phyloP scores from a whole-genome alignment of 2,797 vertebrate species.

The Myripristis murdjan region DNA sequence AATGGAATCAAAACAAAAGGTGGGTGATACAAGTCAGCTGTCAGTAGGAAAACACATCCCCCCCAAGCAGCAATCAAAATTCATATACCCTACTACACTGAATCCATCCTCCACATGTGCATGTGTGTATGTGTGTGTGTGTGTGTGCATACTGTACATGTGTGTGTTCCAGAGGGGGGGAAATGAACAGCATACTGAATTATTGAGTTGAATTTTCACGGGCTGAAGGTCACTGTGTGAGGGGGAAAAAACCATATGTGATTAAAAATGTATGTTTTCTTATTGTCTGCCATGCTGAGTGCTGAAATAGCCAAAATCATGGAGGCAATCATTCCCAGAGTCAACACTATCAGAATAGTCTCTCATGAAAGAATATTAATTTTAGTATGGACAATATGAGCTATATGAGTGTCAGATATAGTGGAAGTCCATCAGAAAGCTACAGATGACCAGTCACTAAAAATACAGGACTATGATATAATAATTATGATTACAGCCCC shows the following conservation, averaged over 20 bases:
- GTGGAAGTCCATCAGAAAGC: slow-evolving; percentile 21
- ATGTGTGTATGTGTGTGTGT: slow-evolving; percentile 30
- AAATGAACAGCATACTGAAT: slow-evolving; percentile 81
- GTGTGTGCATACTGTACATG: slow-evolving; percentile 32
- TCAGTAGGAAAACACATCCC: slow-evolving; percentile 64
- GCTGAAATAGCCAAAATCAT: slow-evolving; percentile 71
- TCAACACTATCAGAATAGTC: slow-evolving; percentile 58
- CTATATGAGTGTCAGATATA: slow-evolving; percentile 15
- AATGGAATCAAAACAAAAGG: slow-evolving; percentile 67
- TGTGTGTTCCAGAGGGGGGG: slow-evolving; percentile 53
- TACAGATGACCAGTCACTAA: slow-evolving; percentile 30
- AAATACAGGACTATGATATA: slow-evolving; percentile 62
- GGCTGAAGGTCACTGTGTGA: slow-evolving; percentile 86
- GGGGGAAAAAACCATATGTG: slow-evolving; percentile 59
- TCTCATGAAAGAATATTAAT: slow-evolving; percentile 29
- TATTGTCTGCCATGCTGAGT: slow-evolving; percentile 78
- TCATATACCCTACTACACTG: slow-evolving; percentile 60
- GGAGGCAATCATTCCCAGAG: slow-evolving; percentile 62
- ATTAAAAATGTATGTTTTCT: slow-evolving; percentile 89
- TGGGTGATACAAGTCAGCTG: slow-evolving; percentile 66
- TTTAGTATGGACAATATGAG: slow-evolving; percentile 11
- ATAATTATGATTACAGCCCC: slow-evolving; percentile 63
- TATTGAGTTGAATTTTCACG: slow-evolving; percentile 87
- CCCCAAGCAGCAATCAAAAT: slow-evolving; percentile 73
- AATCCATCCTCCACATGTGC: slow-evolving; percentile 13